These are phyloP conservation scores for Zosterops japonicus DNA, from an alignment of 2,113 vertebrate species.

Conservation along the genomic window DNA sequence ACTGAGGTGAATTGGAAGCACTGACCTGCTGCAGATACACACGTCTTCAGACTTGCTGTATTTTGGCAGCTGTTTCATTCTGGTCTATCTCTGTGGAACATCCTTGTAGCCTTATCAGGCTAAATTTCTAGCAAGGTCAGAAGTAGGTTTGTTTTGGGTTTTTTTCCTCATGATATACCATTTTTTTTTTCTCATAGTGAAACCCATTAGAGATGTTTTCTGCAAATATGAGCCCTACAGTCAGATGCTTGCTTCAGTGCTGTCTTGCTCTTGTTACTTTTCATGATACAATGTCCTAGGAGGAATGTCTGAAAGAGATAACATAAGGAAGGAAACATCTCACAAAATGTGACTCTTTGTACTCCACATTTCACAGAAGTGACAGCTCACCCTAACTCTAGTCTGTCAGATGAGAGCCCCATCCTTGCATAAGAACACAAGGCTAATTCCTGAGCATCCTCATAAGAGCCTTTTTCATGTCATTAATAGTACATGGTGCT, in stretches of 20 bases:
- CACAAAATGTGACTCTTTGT: background rate
- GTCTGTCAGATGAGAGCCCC: background rate
- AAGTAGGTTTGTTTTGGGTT: background rate
- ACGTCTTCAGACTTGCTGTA: background rate
- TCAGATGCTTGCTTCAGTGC: background rate
- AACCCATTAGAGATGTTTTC: background rate
- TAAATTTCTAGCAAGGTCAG: background rate
- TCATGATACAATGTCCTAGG: background rate
- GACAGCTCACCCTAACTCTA: slow-evolving; percentile 1
- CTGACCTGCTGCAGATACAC: background rate
- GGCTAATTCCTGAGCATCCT: slow-evolving; percentile 37
- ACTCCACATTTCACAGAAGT: background rate
- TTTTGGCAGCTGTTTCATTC: slow-evolving; percentile 12
- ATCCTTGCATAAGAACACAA: background rate
- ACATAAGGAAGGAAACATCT: background rate
- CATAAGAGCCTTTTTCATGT: slow-evolving; percentile 29
- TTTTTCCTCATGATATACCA: background rate
- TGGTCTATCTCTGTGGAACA: slow-evolving; percentile 46
- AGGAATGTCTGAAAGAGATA: slow-evolving; percentile 30
- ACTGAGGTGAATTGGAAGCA: background rate
- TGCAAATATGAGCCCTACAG: background rate
- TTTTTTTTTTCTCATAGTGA: background rate
- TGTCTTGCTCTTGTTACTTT: background rate
- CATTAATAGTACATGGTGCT: slow-evolving; percentile 3
- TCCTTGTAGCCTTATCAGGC: slow-evolving; percentile 1